Evolutionary conservation across 2,113 vertebrate genomes (phyloP).

Genomic region (Pantherophis guttatus): DNA sequence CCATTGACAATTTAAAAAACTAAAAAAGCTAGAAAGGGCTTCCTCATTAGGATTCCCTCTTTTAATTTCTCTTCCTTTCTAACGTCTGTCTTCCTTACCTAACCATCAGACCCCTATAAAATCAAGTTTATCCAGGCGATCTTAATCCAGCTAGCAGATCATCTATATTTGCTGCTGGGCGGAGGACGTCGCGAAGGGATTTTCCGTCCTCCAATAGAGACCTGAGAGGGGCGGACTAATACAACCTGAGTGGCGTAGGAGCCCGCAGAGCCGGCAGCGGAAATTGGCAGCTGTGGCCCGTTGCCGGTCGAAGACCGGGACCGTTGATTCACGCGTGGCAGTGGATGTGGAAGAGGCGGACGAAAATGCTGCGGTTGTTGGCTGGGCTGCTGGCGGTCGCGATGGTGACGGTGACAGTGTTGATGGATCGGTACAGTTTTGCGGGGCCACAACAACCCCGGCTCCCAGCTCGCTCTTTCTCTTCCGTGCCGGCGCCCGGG

Average conservation of each 20-base stretch:
- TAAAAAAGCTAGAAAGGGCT: too few species aligned
- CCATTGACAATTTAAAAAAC: too few species aligned
- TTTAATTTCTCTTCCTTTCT: too few species aligned
- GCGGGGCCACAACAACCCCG: slow-evolving; percentile 54
- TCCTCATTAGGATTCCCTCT: too few species aligned
- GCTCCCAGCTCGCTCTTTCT: slow-evolving; percentile 49
- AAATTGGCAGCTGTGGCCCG: background rate
- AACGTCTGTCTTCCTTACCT: too few species aligned
- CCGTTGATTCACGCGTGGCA: background rate
- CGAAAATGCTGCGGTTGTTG: slow-evolving; percentile 36
- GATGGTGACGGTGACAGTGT: slow-evolving; percentile 72
- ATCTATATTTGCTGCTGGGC: background rate
- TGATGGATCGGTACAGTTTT: slow-evolving; percentile 76
- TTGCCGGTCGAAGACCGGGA: background rate
- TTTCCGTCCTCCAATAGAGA: background rate
- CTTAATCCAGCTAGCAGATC: background rate
- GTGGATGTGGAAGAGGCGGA: background rate
- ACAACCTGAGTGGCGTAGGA: background rate
- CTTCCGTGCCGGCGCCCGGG: slow-evolving; percentile 56
- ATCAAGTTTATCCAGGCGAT: background rate
- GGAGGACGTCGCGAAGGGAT: background rate
- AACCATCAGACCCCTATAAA: too few species aligned
- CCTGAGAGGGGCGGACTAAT: background rate
- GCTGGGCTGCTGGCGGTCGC: slow-evolving; percentile 71
- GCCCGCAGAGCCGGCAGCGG: background rate